These are phyloP conservation scores for Microchrysa polita DNA, from an alignment of 2,888 invertebrate genomes.

Conservation along the genomic window DNA sequence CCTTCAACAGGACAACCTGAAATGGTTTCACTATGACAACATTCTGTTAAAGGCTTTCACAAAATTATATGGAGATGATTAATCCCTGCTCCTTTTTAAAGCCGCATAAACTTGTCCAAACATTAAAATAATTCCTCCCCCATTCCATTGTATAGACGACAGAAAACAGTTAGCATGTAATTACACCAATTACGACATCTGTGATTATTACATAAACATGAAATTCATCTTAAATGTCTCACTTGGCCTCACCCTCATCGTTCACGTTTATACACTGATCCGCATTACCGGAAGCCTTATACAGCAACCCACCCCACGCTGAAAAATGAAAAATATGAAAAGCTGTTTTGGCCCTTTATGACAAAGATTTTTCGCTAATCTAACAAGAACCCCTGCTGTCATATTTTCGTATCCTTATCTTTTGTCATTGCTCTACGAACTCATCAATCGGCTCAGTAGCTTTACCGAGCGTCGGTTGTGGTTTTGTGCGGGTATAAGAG, in stretches of 20 bases:
- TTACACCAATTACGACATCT: constrained; percentile 66
- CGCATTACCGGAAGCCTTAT: constrained; percentile 21
- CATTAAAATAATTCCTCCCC: too few species aligned
- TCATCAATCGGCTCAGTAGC: constrained; percentile 19
- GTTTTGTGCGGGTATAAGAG: background rate
- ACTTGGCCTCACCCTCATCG: constrained; percentile 45
- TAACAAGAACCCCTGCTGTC: constrained; percentile 42
- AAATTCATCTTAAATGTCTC: constrained; percentile 52
- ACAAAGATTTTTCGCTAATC: constrained; percentile 29
- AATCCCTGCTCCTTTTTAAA: too few species aligned
- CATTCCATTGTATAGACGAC: background rate
- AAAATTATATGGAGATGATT: too few species aligned
- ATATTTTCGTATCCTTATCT: constrained; percentile 40
- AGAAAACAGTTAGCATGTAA: constrained; percentile 59
- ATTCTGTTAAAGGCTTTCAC: too few species aligned
- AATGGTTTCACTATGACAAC: too few species aligned
- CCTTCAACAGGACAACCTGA: too few species aligned
- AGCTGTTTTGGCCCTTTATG: constrained; percentile 25
- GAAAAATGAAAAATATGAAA: constrained; percentile 37
- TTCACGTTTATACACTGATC: constrained; percentile 45
- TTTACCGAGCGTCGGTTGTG: background rate
- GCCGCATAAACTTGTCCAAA: too few species aligned
- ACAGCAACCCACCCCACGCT: background rate
- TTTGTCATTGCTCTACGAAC: constrained; percentile 31
- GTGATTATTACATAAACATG: constrained; percentile 60